Evolutionary conservation across 2,888 invertebrate species (phyloP).

Genomic region (Lysandra coridon): DNA sequence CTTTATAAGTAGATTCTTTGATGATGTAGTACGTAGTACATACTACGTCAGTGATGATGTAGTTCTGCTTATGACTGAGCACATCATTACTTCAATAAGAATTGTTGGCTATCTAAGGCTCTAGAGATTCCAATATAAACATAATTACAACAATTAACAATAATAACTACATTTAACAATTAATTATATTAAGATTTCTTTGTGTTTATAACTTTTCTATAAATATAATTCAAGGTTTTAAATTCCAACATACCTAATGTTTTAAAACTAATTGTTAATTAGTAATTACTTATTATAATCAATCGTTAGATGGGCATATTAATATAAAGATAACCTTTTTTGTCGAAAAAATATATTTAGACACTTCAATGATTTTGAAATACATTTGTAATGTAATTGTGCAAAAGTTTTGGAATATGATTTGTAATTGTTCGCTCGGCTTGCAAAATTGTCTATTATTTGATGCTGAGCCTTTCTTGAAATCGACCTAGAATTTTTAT

Average conservation of each 20-base stretch:
- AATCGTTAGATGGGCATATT: neutral
- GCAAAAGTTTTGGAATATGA: conserved; percentile 16
- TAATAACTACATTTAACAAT: neutral
- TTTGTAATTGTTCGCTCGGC: conserved; percentile 14
- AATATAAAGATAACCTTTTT: neutral
- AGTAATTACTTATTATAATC: neutral
- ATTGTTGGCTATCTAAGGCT: neutral
- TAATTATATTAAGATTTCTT: neutral
- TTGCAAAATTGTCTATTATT: conserved; percentile 12
- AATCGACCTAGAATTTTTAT: conserved; percentile 1
- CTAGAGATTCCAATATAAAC: neutral
- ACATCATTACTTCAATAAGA: neutral
- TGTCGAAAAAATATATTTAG: neutral
- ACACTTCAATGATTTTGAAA: neutral
- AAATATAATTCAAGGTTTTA: neutral
- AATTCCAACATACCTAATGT: neutral
- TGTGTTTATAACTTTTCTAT: neutral
- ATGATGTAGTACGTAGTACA: no score
- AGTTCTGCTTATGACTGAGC: neutral
- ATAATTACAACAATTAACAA: neutral
- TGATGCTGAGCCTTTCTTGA: conserved; percentile 1
- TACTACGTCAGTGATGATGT: no score
- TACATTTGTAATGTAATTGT: conserved; percentile 5
- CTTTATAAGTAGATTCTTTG: no score
- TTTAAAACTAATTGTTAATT: neutral